Evolutionary conservation across 37 sponge, comb jelly and placozoan species (phyloP), one percentile per base, ranked within the genome.

Genomic region (Geodia barretti): DNA sequence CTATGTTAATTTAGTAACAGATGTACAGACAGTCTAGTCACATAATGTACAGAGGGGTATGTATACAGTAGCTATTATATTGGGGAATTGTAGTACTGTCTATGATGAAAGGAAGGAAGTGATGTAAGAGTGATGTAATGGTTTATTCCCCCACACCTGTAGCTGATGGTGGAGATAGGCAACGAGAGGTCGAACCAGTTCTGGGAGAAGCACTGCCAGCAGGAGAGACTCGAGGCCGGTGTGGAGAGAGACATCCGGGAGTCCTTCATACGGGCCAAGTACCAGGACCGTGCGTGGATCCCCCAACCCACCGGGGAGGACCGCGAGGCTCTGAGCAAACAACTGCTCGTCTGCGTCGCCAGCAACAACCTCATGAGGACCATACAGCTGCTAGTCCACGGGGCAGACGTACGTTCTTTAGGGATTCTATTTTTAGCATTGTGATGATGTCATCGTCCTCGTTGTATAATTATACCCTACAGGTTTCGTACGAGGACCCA

Each of bases 201-300:
- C 43, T 94, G 94, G 94, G 84, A 86, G 71, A 60, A 79, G n/a
- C 84, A 94, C 72, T 83, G 26, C 38, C 69, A 68, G 17, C 65
- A 71, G 14, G 78, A 84, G 58, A 68, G 84, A 41, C 73, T 92
- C 31, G 79, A 79, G 35, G 64, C 80, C 9, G 87, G 87, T n/a
- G 83, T 79, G 21, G 92, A 87, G 43, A 78, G 90, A 28, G 93
- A 89, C 35, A 86, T 88, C 26, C 43, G 96, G 28, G 84, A 95
- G 78, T 62, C 71, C 38, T 95, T 95, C 67, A 92, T 95, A 31
- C 70, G 83, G 23, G 79, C 90, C 62, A 95, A 95, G 88, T 95
- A 95, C 77, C 82, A 83, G 68, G 61, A 31, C 26, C 82, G 87
- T 61, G 74, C 90, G 0, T 95, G 96, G 96, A 76, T 89, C 31